These are phyloP conservation scores for Tipula confusa DNA, from an alignment of 2,888 invertebrate species.

Conservation along the genomic window DNA sequence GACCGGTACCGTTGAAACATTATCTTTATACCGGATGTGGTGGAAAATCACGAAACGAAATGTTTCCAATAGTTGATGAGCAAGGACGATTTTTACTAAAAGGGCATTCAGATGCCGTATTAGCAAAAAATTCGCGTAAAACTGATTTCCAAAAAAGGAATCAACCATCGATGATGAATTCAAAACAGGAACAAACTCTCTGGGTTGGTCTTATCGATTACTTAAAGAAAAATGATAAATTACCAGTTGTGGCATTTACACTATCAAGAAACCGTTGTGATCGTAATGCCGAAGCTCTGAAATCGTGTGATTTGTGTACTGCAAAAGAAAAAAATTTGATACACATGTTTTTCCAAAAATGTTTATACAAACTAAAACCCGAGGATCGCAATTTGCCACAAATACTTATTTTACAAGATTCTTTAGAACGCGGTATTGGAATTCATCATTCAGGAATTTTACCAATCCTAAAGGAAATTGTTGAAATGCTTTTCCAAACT, in stretches of 20 bases:
- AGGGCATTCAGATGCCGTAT: conserved; percentile 59
- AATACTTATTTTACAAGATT: conserved; percentile 62
- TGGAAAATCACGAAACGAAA: conserved; percentile 70
- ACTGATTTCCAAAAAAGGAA: conserved; percentile 34
- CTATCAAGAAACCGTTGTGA: conserved; percentile 68
- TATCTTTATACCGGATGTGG: conserved; percentile 78
- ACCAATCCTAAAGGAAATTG: conserved; percentile 98
- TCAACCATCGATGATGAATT: conserved; percentile 44
- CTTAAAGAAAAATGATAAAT: conserved; percentile 71
- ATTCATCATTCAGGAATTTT: conserved; percentile 98
- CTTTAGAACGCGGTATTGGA: conserved; percentile 82
- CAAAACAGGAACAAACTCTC: conserved; percentile 73
- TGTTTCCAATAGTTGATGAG: conserved; percentile 74
- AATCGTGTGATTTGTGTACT: conserved; percentile 74
- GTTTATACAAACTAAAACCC: conserved; percentile 75
- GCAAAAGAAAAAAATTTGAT: conserved; percentile 80
- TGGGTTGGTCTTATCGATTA: conserved; percentile 81
- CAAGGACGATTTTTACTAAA: conserved; percentile 62
- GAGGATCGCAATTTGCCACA: conserved; percentile 88
- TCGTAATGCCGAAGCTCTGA: conserved; percentile 56
- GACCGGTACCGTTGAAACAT: conserved; percentile 95
- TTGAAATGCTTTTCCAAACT: conserved; percentile 92
- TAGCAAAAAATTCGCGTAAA: conserved; percentile 47
- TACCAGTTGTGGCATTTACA: conserved; percentile 93
- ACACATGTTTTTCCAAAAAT: conserved; percentile 78